phyloP scores from a whole-genome alignment of 2,888 invertebrate genomes.

The Tethea ocularis region DNA sequence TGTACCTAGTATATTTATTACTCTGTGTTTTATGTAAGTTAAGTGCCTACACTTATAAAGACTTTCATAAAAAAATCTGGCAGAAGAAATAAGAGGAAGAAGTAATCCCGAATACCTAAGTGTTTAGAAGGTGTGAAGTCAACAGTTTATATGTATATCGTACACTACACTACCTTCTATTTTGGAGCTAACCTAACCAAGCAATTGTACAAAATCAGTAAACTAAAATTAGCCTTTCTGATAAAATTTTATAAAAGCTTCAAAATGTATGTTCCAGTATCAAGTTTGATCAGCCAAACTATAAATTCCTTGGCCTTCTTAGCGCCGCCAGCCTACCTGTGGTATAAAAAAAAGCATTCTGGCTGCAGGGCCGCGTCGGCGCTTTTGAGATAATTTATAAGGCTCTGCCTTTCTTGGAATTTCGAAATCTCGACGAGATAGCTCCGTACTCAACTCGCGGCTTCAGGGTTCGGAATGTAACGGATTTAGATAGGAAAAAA shows the following conservation, averaged over 20 bases:
- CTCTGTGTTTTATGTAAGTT: too few relatives aligned
- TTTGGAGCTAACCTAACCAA: background rate
- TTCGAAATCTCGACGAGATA: constrained; percentile 80
- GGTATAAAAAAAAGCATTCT: constrained; percentile 80
- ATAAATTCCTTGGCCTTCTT: constrained; percentile 80
- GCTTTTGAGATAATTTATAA: constrained; percentile 84
- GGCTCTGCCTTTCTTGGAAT: constrained; percentile 82
- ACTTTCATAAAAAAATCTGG: too few relatives aligned
- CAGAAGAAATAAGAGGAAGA: too few relatives aligned
- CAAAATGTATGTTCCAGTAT: constrained; percentile 37
- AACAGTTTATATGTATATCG: too few relatives aligned
- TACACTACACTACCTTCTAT: too few relatives aligned
- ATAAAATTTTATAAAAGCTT: background rate
- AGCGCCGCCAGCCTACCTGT: constrained; percentile 81
- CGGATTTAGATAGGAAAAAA: constrained; percentile 78
- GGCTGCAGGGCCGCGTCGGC: constrained; percentile 80
- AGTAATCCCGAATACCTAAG: too few relatives aligned
- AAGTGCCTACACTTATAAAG: background rate
- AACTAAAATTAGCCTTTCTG: background rate
- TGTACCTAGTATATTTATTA: too few relatives aligned
- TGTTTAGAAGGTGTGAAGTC: too few relatives aligned
- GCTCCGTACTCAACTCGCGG: constrained; percentile 62
- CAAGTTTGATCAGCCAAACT: constrained; percentile 49
- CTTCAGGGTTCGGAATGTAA: constrained; percentile 79
- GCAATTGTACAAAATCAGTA: background rate